Evolutionary conservation across 2,888 invertebrate species (phyloP).

Genomic region (Mythimna pallens): DNA sequence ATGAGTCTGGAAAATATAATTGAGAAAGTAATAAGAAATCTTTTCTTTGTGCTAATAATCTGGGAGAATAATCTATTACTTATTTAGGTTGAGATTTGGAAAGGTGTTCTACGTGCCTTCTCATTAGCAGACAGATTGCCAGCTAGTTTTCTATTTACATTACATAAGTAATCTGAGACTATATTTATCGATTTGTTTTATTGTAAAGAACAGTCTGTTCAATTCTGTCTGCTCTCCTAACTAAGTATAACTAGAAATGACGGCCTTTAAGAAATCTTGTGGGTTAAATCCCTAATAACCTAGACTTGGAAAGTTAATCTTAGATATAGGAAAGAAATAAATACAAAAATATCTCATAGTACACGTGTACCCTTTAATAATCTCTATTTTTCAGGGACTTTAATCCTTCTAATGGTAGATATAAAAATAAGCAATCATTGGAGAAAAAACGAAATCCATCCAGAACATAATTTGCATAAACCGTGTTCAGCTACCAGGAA

Average conservation of each 20-base stretch:
- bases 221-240: background rate
- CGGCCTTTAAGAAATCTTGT: background rate
- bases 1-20: conserved; percentile 14
- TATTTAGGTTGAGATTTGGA: conserved; percentile 3
- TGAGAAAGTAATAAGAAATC: conserved; percentile 4
- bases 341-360: background rate
- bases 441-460: background rate
- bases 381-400: no score
- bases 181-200: background rate
- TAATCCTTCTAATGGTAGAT: background rate
- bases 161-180: background rate
- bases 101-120: background rate
- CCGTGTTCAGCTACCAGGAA: conserved; percentile 20
- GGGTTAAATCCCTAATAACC: background rate
- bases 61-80: conserved; percentile 23
- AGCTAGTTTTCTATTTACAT: background rate
- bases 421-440: background rate
- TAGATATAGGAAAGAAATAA: background rate
- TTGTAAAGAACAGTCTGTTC: background rate
- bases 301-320: background rate
- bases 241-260: background rate
- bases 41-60: conserved; percentile 21
- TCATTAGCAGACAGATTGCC: background rate
- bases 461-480: conserved; percentile 28
- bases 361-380: no score